Conservation (phyloP, 2,888 invertebrate species). For the Drosophila mulleri region DNA sequence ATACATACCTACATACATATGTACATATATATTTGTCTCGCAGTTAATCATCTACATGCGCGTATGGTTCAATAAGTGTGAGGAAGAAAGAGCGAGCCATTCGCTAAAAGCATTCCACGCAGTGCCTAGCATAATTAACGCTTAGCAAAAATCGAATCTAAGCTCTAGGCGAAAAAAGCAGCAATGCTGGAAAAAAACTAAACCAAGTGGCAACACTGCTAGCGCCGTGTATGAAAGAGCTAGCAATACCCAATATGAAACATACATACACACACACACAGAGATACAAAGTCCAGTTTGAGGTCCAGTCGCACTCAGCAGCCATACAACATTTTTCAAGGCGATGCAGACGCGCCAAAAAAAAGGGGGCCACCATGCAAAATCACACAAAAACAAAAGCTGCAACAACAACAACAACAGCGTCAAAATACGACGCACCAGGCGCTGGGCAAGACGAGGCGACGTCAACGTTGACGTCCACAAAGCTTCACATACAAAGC, state of each 20-base stretch:
- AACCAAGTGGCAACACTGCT: slow-evolving; percentile 66
- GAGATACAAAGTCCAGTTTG: slow-evolving; percentile 59
- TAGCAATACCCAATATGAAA: slow-evolving; percentile 33
- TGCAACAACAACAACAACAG: slow-evolving; percentile 19
- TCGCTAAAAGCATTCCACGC: slow-evolving; percentile 61
- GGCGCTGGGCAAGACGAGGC: slow-evolving; percentile 65
- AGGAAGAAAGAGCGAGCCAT: slow-evolving; percentile 42
- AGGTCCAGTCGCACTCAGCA: slow-evolving; percentile 62
- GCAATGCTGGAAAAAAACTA: slow-evolving; percentile 15
- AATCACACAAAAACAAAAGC: slow-evolving; percentile 49
- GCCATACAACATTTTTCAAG: slow-evolving; percentile 76
- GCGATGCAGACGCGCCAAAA: slow-evolving; percentile 78
- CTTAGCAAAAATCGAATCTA: slow-evolving; percentile 76
- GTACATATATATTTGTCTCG: slow-evolving; percentile 5
- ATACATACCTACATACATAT: neutral
- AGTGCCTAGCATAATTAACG: slow-evolving; percentile 73
- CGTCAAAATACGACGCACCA: slow-evolving; percentile 34
- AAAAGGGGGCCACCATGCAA: slow-evolving; percentile 60
- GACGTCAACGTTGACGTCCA: slow-evolving; percentile 70
- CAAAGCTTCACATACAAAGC: slow-evolving; percentile 51
- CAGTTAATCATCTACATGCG: slow-evolving; percentile 47
- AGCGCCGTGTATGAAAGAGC: slow-evolving; percentile 44
- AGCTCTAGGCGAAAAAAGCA: slow-evolving; percentile 55
- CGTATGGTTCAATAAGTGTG: slow-evolving; percentile 3
- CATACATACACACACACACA: slow-evolving; percentile 21